Base-by-base conservation (phyloP, 2,113 vertebrate species). In the Rhabdomys dilectus region DNA sequence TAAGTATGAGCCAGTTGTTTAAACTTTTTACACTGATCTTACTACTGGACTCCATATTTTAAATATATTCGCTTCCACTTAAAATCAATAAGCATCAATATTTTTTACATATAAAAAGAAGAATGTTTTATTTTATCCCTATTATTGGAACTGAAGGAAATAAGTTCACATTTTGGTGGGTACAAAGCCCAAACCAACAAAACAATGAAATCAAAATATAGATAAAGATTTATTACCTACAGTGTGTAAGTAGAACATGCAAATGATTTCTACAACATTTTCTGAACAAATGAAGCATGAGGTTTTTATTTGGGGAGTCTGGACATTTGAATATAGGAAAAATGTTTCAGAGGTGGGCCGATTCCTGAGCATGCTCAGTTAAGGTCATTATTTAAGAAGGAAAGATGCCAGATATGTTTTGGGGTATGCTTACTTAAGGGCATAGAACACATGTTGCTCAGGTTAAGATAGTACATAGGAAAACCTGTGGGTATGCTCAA, bases 121-220 rank as follows among this genome's bases (percentile, higher is more conserved):
- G 31, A 88, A 58, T 72, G 31, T 92, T 89, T 86, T 56, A 80
- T 86, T 94, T 81, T 24, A 76, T 81, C 73, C 29, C 22, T 90
- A 31, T 75, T 60, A 53, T 87, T 36, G 64, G 48, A 86, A 86
- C 42, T 22, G 62, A 51, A 68, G 42, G 26, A 29, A 66, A 45
- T 26, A 48, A 64, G 29, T 66, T 86, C 58, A 48, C 29, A 86
- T 86, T 86, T 85, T 21, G 42, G 26, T 86, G 84, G 68, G 42
- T 86, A 64, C 42, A 66, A 66, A 66, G 29, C 29, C 31, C 8
- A 86, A 86, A 48, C 42, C 29, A 86, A 19, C 62, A 48, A 31
- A 36, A 7, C 17, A 15, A 36, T 48, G 42, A 36, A 45, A 34
- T 45, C 15, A 85, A 53, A 60, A 39, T 16, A 31, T 66, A 64